Evolutionary conservation across 2,113 vertebrate species (phyloP), one percentile per base, ranked within the genome.

Genomic region (Canis aureus): DNA sequence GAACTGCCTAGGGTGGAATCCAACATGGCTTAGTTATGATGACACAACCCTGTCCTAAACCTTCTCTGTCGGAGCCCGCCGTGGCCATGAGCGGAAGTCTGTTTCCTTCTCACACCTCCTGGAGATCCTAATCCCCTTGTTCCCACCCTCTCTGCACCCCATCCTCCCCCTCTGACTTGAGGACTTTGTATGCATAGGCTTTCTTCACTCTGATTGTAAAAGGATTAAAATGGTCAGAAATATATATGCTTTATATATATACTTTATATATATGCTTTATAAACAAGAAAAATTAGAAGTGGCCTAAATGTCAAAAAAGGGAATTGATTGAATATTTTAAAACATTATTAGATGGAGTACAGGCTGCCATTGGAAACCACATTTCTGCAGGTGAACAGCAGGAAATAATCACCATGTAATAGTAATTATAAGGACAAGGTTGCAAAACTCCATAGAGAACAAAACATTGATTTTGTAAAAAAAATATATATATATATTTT

Each of bases 61-160:
- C 35, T 17, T 9, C 67, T 12, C 38, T 0, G 15, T 27, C 13
- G 2, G 19, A n/a, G 64, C 32, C 53, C 53, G 10, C 66, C 0
- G 5, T 0, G 13, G 59, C 43, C 4, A 0, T 16, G 2, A 27
- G 83, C 0, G 0, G 43, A n/a, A 3, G 27, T 0, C 76, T 7
- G 11, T 20, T 11, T 22, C 22, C 71, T 49, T 23, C 49, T 10
- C 2, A 7, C 23, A 25, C 6, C 8, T 12, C 53, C 81, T 25
- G 0, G 10, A 11, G 53, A 1, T n/a, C 32, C 29, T 7, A 17
- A n/a, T n/a, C 15, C 29, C 51, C 51, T 16, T 19, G 43, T 27
- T 55, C 76, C 49, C 3, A 4, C 19, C 9, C 11, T 43, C 64
- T 20, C 89, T 11, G 2, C 38, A 25, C 13, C 12, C 13, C 84